phyloP scores from a whole-genome alignment of 2,888 invertebrate genomes.

The Nomada ferruginata region DNA sequence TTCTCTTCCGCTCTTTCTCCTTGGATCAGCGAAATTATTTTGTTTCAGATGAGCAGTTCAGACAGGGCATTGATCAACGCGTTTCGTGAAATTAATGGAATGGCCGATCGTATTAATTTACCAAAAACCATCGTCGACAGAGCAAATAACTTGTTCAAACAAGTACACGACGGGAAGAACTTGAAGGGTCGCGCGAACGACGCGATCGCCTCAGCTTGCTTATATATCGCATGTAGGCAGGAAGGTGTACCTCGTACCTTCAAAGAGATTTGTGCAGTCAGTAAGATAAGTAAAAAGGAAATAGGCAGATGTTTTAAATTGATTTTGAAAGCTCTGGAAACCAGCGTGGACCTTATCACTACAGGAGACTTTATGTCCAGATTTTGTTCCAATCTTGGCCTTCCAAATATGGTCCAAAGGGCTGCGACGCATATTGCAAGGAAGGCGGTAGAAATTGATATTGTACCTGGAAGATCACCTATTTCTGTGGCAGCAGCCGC shows the following conservation, averaged over 20 bases:
- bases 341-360: constrained; percentile 98
- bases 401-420: constrained; percentile 94
- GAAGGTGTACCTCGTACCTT: constrained; percentile 99
- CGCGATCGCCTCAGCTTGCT: constrained; percentile 98
- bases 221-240: constrained; percentile 99
- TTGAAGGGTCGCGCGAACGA: constrained; percentile 98
- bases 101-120: constrained; percentile 99
- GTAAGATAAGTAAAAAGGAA: constrained; percentile 99
- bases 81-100: constrained; percentile 97
- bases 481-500: constrained; percentile 99
- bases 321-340: constrained; percentile 97
- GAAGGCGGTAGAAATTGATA: constrained; percentile 98
- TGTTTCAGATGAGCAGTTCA: constrained; percentile 95
- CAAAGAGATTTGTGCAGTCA: constrained; percentile 99
- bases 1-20: not conserved
- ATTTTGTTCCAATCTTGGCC: constrained; percentile 97
- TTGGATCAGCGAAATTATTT: not conserved
- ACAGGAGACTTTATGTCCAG: constrained; percentile 99
- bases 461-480: constrained; percentile 98
- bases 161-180: constrained; percentile 98
- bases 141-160: constrained; percentile 98
- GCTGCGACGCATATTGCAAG: constrained; percentile 98
- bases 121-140: constrained; percentile 98
- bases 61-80: constrained; percentile 98
- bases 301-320: constrained; percentile 99